A percentile compares a stretch with the other conserved stretches of the same genome.
Conservation (phyloP, 2,797 vertebrate genomes). For the Liparis tanakae region DNA sequence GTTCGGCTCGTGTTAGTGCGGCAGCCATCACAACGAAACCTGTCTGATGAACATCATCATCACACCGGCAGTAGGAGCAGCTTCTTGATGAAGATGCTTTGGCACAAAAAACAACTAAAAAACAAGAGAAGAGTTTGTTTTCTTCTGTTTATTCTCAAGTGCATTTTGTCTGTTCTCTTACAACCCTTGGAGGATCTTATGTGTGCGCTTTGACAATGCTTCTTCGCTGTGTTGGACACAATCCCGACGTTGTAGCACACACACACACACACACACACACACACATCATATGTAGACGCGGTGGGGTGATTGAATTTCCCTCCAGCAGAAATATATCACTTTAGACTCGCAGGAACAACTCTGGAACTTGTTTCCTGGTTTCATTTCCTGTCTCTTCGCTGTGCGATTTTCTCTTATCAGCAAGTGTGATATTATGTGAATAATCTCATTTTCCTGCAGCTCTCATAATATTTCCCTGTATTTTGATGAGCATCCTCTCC, state of each 20-base stretch:
- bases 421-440: constrained; percentile 59
- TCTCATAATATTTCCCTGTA: constrained; percentile 59
- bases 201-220: constrained; percentile 17
- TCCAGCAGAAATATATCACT: constrained; percentile 56
- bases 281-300: constrained; percentile 10
- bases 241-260: constrained; percentile 5
- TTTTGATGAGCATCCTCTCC: constrained; percentile 54
- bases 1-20: constrained; percentile 48
- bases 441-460: constrained; percentile 61
- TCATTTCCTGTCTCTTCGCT: constrained; percentile 67
- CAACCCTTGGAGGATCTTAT: constrained; percentile 31
- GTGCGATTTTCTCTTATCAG: constrained; percentile 65
- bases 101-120: constrained; percentile 17
- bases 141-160: constrained; percentile 34
- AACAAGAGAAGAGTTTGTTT: constrained; percentile 14
- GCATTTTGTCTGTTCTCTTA: constrained; percentile 34
- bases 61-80: constrained; percentile 45
- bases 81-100: constrained; percentile 47
- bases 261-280: constrained; percentile 2
- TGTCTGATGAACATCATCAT: constrained; percentile 52
- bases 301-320: constrained; percentile 48
- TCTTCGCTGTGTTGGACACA: constrained; percentile 19
- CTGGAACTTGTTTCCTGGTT: constrained; percentile 68
- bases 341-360: constrained; percentile 58
- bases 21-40: constrained; percentile 41